Evolutionary conservation across 2,797 vertebrate genomes (phyloP).

Genomic region (Phyllotis vaccarum): DNA sequence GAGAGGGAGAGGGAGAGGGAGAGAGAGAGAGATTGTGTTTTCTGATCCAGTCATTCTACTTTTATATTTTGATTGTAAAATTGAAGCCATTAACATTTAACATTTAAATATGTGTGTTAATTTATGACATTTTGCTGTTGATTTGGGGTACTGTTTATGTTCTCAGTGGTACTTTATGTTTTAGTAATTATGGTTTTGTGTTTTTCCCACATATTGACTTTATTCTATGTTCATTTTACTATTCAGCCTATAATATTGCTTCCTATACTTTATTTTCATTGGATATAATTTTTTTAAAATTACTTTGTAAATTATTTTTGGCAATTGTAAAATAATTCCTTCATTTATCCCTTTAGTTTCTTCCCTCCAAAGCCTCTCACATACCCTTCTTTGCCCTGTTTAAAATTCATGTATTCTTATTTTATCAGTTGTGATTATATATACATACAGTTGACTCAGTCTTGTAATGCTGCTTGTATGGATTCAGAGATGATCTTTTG

Average conservation of each 20-base stretch:
- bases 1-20: no score
- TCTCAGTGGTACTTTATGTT: not conserved
- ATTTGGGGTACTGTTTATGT: not conserved
- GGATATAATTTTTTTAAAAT: not conserved
- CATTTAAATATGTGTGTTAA: not conserved
- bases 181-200: not conserved
- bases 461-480: not conserved
- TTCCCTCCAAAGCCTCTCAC: not conserved
- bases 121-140: not conserved
- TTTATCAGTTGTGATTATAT: not conserved
- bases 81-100: not conserved
- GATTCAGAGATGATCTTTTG: not conserved
- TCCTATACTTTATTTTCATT: not conserved
- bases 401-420: not conserved
- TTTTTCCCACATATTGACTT: not conserved
- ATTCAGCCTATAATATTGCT: not conserved
- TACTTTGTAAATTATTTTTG: not conserved
- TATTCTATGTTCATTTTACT: not conserved
- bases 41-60: no score
- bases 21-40: no score
- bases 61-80: not conserved
- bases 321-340: not conserved
- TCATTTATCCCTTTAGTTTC: not conserved
- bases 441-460: not conserved
- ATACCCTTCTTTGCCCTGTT: not conserved